These are phyloP conservation scores for Charaxes varanes DNA, from an alignment of 1,140 invertebrate genomes.

Conservation along the genomic window DNA sequence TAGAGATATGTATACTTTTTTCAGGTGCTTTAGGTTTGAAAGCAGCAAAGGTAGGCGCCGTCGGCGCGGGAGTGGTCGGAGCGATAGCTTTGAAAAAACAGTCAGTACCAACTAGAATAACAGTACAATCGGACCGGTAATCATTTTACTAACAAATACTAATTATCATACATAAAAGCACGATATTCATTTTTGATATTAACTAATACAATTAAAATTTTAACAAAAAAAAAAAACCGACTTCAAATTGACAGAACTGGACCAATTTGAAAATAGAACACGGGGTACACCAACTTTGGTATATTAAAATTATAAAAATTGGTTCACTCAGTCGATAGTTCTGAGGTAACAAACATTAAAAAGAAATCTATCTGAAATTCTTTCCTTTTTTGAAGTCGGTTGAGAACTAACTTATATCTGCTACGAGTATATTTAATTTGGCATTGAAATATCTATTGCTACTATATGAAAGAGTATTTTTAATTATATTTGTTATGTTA, in stretches of 20 bases:
- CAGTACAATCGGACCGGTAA: constrained; percentile 22
- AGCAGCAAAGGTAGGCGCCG: constrained; percentile 55
- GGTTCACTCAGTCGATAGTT: too few species aligned
- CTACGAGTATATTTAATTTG: too few species aligned
- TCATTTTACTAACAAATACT: constrained; percentile 24
- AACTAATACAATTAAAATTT: neutral
- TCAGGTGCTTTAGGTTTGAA: constrained; percentile 57
- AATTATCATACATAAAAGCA: constrained; percentile 1
- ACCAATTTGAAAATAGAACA: too few species aligned
- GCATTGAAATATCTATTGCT: too few species aligned
- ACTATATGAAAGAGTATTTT: neutral
- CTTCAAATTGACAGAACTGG: too few species aligned
- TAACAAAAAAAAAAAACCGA: neutral
- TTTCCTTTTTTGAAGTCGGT: too few species aligned
- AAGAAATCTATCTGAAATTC: too few species aligned
- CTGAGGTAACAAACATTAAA: too few species aligned
- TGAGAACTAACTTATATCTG: too few species aligned
- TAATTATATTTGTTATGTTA: constrained; percentile 13
- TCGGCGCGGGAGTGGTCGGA: constrained; percentile 47
- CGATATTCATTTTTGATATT: neutral
- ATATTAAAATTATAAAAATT: too few species aligned
- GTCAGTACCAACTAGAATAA: constrained; percentile 30
- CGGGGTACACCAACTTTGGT: too few species aligned
- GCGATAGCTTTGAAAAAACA: constrained; percentile 48
- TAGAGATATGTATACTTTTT: too few species aligned